phyloP scores from a whole-genome alignment of 1,140 invertebrate genomes.

The Oncopodura yosiiana region DNA sequence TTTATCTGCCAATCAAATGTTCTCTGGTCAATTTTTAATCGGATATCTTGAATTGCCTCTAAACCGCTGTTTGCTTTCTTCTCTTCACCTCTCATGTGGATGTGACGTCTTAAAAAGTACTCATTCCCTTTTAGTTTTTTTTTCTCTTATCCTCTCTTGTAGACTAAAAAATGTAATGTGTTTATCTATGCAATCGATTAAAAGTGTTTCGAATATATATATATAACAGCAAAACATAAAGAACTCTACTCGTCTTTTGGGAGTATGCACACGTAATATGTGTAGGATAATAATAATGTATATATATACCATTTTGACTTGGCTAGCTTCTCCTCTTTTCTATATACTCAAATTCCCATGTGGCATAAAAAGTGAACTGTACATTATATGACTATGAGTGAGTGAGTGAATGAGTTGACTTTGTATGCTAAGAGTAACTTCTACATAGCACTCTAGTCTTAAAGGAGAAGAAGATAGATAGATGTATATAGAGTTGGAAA shows the following conservation, averaged over 20 bases:
- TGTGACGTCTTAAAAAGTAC: no score
- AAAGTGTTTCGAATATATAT: conserved; percentile 5
- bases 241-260: conserved; percentile 8
- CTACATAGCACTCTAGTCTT: no score
- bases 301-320: neutral
- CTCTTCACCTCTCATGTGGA: neutral
- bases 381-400: no score
- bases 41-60: conserved; percentile 1
- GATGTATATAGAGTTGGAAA: no score
- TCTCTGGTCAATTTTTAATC: conserved; percentile 21
- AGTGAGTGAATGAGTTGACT: no score
- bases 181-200: conserved; percentile 20
- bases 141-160: neutral
- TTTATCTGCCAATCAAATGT: conserved; percentile 19
- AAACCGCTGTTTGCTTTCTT: neutral
- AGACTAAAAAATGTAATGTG: no score
- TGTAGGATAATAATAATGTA: conserved; percentile 23
- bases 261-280: conserved; percentile 23
- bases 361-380: neutral
- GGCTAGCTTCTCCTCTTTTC: neutral
- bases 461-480: no score
- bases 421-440: no score
- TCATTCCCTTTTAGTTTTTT: no score
- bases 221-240: neutral
- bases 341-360: neutral